A percentile compares a stretch with the other conserved stretches of the same genome.
These are phyloP conservation scores for Lycia hirtaria DNA, from an alignment of 2,888 invertebrate species.

Conservation along the genomic window DNA sequence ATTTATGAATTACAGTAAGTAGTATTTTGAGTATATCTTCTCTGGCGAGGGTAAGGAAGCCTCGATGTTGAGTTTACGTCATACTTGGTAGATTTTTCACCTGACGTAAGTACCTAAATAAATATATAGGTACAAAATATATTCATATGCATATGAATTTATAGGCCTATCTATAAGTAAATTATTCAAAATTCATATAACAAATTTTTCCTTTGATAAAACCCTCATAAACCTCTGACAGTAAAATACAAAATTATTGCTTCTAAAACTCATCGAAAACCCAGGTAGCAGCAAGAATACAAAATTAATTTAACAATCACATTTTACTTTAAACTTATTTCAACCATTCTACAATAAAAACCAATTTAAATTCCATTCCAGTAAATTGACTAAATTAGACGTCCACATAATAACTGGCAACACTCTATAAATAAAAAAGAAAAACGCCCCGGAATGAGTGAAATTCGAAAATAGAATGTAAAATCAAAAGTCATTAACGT, in stretches of 20 bases:
- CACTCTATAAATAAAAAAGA: slow-evolving; percentile 62
- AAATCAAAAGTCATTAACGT: slow-evolving; percentile 84
- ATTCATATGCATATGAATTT: too few relatives aligned
- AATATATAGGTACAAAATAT: too few relatives aligned
- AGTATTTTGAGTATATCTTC: too few relatives aligned
- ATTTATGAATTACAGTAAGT: too few relatives aligned
- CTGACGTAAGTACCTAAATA: too few relatives aligned
- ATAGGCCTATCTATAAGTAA: too few relatives aligned
- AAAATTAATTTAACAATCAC: slow-evolving; percentile 39
- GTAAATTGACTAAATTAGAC: slow-evolving; percentile 56
- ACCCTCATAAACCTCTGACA: slow-evolving; percentile 4
- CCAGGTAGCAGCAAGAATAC: slow-evolving; percentile 32
- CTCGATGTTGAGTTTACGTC: too few relatives aligned
- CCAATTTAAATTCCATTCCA: slow-evolving; percentile 45
- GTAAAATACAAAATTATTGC: slow-evolving; percentile 18
- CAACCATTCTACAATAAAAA: slow-evolving; percentile 42
- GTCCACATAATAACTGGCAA: slow-evolving; percentile 54
- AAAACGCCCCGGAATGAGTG: slow-evolving; percentile 43
- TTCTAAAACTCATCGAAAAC: slow-evolving; percentile 21
- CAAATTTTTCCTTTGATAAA: slow-evolving; percentile 3
- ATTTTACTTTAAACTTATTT: slow-evolving; percentile 37
- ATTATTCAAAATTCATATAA: slow-evolving; percentile 14
- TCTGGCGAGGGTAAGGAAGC: too few relatives aligned
- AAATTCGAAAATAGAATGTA: slow-evolving; percentile 67
- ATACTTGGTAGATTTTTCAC: too few relatives aligned